A percentile compares a stretch with the other conserved stretches of the same genome.
Conservation (phyloP, 1,140 invertebrate genomes). For the Branchinecta lindahli region DNA sequence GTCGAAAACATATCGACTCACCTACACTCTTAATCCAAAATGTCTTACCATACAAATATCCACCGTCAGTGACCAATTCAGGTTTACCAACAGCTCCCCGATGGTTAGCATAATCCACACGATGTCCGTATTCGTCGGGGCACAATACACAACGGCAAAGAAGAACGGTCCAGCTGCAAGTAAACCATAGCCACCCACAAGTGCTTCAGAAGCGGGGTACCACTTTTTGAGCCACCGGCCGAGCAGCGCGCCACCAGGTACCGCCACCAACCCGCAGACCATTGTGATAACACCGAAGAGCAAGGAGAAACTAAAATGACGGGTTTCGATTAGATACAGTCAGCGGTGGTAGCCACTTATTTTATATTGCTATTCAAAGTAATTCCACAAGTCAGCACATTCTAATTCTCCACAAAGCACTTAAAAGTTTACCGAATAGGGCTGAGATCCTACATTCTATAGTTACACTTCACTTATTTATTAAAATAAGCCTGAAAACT, state of each 20-base stretch:
- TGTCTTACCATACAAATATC: slow-evolving; percentile 88
- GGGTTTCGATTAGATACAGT: slow-evolving; percentile 17
- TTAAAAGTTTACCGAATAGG: no score
- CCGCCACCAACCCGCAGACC: slow-evolving; percentile 78
- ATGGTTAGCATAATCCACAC: slow-evolving; percentile 35
- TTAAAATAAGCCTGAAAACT: no score
- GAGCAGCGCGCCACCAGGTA: slow-evolving; percentile 65
- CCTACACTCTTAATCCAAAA: no score
- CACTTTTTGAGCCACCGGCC: slow-evolving; percentile 49
- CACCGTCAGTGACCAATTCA: slow-evolving; percentile 95
- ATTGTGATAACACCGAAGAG: slow-evolving; percentile 89
- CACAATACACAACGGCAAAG: slow-evolving; percentile 51
- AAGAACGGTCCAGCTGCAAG: slow-evolving; percentile 69
- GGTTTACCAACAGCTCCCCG: slow-evolving; percentile 53
- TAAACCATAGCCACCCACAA: slow-evolving; percentile 79
- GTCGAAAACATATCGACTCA: no score
- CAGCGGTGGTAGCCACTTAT: no score
- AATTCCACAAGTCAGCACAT: no score
- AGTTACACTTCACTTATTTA: no score
- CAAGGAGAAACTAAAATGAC: slow-evolving; percentile 52
- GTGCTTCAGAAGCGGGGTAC: slow-evolving; percentile 60
- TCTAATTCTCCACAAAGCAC: no score
- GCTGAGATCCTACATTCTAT: no score
- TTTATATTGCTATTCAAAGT: no score
- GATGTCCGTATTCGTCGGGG: slow-evolving; percentile 39